Base-by-base conservation (phyloP, 1,140 invertebrate genomes). In the Hypothenemus hampei region DNA sequence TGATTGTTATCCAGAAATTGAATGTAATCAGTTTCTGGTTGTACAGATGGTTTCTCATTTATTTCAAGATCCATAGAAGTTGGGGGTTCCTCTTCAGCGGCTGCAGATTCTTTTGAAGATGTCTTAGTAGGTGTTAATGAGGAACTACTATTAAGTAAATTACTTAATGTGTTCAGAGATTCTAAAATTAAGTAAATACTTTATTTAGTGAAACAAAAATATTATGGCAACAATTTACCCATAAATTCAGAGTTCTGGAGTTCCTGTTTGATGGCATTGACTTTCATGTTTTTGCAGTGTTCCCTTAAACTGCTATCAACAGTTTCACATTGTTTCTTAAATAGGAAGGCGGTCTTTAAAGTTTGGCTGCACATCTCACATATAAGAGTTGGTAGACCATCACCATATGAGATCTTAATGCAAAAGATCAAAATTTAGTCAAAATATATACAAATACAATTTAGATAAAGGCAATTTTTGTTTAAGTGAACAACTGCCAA, bases 1-100 rank as follows among this genome's bases (percentile, higher is more conserved):
- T 68, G 65, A 37, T 65, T 66, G 49, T 67, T 67, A 13, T 69
- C 66, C 21, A 69, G 40, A 43, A 69, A 61, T 48, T 65, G 59
- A 29, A 69, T 67, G 37, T 60, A 69, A 48, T 69, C 67, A 13
- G 59, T 56, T 50, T 60, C 57, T 20, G 47, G 55, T 20, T 59
- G 50, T 23, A 50, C 11, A 8, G 11, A 11, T 8, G 50, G 36
- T 31, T 54, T 52, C 5, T 45, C 43, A 37, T 31, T 43, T 35
- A 15, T 23, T 15, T 47, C 33, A 21, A 15, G 10, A 20, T 19
- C 10, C 4, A 23, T 7, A 23, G 50, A 44, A 18, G 50, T 22
- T 2, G 50, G 6, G 22, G 15, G 22, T 29, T 57, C 54, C 4
- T 10, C 33, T 31, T 5, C n/a, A 29, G 26, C 6, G 18, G 45